These are phyloP conservation scores for Malacosoma neustria DNA, from an alignment of 2,888 invertebrate species.

Conservation along the genomic window DNA sequence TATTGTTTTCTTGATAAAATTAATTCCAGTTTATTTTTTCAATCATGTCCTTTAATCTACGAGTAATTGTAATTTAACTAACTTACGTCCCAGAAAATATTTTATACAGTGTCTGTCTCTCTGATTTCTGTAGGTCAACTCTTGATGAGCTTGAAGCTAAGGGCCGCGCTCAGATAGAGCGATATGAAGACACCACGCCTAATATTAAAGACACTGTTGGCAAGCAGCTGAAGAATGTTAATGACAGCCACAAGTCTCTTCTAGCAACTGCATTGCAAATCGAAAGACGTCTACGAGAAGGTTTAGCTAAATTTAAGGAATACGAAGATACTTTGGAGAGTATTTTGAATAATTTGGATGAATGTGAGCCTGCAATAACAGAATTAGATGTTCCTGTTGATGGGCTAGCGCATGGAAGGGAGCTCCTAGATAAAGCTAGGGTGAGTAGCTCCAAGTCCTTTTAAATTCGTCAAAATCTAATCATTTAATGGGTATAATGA, in stretches of 20 bases:
- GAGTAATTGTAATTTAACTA: no score
- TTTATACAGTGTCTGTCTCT: no score
- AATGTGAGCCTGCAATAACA: slow-evolving; percentile 85
- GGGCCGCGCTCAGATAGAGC: slow-evolving; percentile 88
- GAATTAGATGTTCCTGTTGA: slow-evolving; percentile 85
- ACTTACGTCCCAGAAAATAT: no score
- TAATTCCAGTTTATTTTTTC: no score
- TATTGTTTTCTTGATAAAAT: no score
- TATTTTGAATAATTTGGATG: slow-evolving; percentile 86
- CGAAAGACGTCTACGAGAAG: slow-evolving; percentile 89
- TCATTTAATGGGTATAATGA: no score
- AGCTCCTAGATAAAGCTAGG: slow-evolving; percentile 83
- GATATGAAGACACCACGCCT: slow-evolving; percentile 83
- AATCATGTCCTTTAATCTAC: no score
- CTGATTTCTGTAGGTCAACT: slow-evolving; percentile 66
- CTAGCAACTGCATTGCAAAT: slow-evolving; percentile 93
- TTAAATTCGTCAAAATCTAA: no score
- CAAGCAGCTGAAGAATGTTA: slow-evolving; percentile 90
- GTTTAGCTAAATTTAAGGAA: slow-evolving; percentile 92
- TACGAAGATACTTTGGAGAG: slow-evolving; percentile 93
- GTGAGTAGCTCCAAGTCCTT: slow-evolving; percentile 56
- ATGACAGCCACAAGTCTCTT: slow-evolving; percentile 93
- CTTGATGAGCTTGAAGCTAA: slow-evolving; percentile 88
- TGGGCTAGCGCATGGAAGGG: slow-evolving; percentile 82
- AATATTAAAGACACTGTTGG: slow-evolving; percentile 85